Percentiles rank a stretch among this genome's conserved stretches.
These are phyloP conservation scores for Chrysodeixis includens DNA, from an alignment of 2,888 invertebrate species.

Conservation along the genomic window DNA sequence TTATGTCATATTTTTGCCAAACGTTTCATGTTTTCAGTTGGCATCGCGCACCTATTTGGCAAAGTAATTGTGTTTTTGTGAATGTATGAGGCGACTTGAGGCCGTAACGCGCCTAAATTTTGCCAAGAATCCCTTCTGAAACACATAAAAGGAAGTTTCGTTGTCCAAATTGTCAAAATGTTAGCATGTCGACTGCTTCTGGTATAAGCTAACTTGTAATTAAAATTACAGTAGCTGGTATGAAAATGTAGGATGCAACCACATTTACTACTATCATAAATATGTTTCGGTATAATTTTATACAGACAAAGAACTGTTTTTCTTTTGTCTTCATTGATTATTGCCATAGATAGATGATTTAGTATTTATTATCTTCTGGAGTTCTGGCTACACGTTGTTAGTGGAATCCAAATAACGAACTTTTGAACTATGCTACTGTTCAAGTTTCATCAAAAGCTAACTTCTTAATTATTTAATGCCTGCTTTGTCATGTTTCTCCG, in stretches of 20 bases:
- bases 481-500: not conserved
- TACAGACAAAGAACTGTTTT: too few species aligned
- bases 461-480: conserved; percentile 3
- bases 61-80: conserved; percentile 3
- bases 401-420: not conserved
- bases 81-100: not conserved
- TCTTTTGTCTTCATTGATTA: too few species aligned
- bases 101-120: not conserved
- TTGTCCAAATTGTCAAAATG: not conserved
- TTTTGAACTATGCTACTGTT: not conserved
- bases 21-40: conserved; percentile 1
- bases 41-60: not conserved
- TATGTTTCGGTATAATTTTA: too few species aligned
- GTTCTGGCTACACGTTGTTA: too few species aligned
- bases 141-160: not conserved
- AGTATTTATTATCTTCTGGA: too few species aligned
- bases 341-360: too few species aligned
- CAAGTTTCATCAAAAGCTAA: not conserved
- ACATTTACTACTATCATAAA: too few species aligned
- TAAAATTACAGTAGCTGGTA: too few species aligned
- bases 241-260: too few species aligned
- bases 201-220: not conserved
- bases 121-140: not conserved
- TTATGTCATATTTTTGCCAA: conserved; percentile 11
- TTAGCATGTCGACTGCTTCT: not conserved